phyloP scores from a whole-genome alignment of 1,140 invertebrate genomes.

The Oncopodura yosiiana region DNA sequence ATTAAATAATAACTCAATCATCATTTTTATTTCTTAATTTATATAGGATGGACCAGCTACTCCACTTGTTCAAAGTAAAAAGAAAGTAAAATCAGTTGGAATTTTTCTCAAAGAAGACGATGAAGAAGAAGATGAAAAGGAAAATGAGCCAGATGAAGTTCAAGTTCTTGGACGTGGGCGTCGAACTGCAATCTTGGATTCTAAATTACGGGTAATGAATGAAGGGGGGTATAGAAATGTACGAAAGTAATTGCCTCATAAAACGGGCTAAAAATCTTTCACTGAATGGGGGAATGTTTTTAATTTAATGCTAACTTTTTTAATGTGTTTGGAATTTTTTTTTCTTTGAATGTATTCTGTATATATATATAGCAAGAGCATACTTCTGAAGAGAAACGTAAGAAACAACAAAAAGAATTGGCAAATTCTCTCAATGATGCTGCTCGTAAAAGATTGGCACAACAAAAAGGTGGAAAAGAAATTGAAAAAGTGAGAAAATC shows the following conservation, averaged over 20 bases:
- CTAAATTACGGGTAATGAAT: constrained; percentile 68
- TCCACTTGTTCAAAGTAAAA: constrained; percentile 83
- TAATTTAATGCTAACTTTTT: neutral
- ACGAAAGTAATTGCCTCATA: too few relatives aligned
- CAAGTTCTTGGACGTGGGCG: constrained; percentile 69
- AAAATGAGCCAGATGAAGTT: constrained; percentile 49
- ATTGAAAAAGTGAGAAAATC: constrained; percentile 86
- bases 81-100: constrained; percentile 91
- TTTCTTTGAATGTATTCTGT: constrained; percentile 4
- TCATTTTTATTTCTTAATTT: constrained; percentile 19
- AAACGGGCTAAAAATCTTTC: too few relatives aligned
- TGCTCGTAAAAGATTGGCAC: constrained; percentile 80
- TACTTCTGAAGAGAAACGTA: constrained; percentile 92
- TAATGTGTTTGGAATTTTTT: neutral
- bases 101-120: constrained; percentile 84
- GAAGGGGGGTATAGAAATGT: too few relatives aligned
- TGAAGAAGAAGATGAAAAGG: constrained; percentile 68
- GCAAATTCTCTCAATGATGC: constrained; percentile 82
- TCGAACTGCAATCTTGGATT: constrained; percentile 87
- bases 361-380: constrained; percentile 59
- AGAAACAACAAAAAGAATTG: constrained; percentile 92
- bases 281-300: neutral
- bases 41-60: constrained; percentile 63
- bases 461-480: constrained; percentile 72
- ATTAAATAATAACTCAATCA: constrained; percentile 1